Conservation (phyloP, 2,797 vertebrate species). For the Danio aesculapii region DNA sequence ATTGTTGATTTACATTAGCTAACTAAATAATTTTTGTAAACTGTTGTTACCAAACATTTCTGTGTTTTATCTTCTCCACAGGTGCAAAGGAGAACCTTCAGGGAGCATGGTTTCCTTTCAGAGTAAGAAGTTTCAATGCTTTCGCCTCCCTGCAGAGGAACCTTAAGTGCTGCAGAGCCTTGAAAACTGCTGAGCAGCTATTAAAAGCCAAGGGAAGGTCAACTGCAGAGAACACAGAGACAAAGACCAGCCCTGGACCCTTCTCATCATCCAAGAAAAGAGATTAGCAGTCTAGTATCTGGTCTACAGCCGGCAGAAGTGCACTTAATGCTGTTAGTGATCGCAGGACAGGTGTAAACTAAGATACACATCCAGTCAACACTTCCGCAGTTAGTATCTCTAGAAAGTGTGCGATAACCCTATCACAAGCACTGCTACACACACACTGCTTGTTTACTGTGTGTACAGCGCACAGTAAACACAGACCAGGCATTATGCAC, state of each 20-base stretch:
- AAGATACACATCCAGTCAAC: constrained; percentile 6
- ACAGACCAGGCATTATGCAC: constrained; percentile 12
- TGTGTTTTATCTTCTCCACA: background rate
- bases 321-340: constrained; percentile 45
- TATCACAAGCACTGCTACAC: background rate
- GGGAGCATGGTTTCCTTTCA: background rate
- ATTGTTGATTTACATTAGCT: background rate
- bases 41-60: background rate
- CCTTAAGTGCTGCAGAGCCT: constrained; percentile 9
- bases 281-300: constrained; percentile 42
- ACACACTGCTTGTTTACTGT: constrained; percentile 34
- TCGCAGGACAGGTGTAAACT: constrained; percentile 41
- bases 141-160: constrained; percentile 14
- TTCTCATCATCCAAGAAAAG: constrained; percentile 30
- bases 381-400: constrained; percentile 21
- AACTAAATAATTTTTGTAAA: background rate
- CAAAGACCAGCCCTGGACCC: constrained; percentile 30
- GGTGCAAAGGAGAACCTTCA: background rate
- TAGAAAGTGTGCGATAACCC: constrained; percentile 14
- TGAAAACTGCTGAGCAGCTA: constrained; percentile 30
- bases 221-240: constrained; percentile 35
- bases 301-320: constrained; percentile 11
- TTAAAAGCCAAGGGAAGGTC: constrained; percentile 41
- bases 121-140: background rate
- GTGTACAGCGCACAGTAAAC: constrained; percentile 18